These are phyloP conservation scores for Pemphigus obesinymphae DNA, from an alignment of 1,140 invertebrate genomes.

Conservation along the genomic window DNA sequence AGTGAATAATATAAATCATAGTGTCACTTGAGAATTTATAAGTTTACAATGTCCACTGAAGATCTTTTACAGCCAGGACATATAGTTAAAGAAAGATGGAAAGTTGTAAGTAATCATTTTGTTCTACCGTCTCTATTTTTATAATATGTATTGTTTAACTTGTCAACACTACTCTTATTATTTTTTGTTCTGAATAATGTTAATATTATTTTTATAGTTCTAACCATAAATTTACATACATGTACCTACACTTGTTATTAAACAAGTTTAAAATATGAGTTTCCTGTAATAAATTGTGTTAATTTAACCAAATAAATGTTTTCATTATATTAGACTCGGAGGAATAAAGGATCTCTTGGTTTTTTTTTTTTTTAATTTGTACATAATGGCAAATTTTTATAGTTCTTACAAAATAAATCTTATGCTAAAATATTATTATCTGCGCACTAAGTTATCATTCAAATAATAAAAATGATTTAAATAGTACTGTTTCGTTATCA, in stretches of 20 bases:
- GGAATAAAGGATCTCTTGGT: neutral
- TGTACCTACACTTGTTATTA: neutral
- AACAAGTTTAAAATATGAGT: neutral
- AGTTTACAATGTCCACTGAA: conserved; percentile 74
- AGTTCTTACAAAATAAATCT: no score
- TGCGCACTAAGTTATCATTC: no score
- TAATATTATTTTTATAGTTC: neutral
- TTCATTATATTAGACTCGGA: no score
- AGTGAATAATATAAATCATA: neutral
- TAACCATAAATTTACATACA: neutral
- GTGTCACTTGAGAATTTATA: neutral
- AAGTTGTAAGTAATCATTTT: conserved; percentile 66
- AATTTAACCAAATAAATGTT: neutral
- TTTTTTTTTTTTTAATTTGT: neutral
- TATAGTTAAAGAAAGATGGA: conserved; percentile 96
- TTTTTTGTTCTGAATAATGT: neutral
- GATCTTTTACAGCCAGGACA: conserved; percentile 92
- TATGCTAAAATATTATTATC: no score
- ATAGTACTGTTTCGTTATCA: neutral
- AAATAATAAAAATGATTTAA: neutral
- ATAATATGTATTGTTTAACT: neutral
- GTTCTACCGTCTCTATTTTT: conserved; percentile 20
- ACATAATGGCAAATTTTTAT: no score
- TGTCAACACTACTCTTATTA: neutral
- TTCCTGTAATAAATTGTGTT: neutral